Evolutionary conservation across 1,140 invertebrate species (phyloP).

Genomic region (Hycleus cichorii): DNA sequence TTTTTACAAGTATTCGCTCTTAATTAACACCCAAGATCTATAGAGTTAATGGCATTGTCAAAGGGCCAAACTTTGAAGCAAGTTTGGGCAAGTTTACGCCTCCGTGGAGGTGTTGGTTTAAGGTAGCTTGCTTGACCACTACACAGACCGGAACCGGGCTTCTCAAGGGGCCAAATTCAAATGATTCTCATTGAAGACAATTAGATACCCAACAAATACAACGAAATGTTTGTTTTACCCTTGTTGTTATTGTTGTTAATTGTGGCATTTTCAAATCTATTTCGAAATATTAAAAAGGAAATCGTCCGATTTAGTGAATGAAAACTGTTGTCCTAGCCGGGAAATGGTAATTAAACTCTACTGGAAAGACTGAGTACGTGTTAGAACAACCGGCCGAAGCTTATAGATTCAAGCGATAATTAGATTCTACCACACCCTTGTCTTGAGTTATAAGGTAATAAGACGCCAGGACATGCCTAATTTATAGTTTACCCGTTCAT

Average conservation of each 20-base stretch:
- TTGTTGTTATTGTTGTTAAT: too few species aligned
- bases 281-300: background rate
- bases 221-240: too few species aligned
- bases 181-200: too few species aligned
- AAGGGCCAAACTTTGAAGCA: conserved; percentile 21
- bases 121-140: conserved; percentile 24
- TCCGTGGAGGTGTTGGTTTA: conserved; percentile 22
- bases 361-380: conserved; percentile 14
- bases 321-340: too few species aligned
- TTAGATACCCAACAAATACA: too few species aligned
- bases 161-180: background rate
- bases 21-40: conserved; percentile 21
- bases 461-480: conserved; percentile 33
- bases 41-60: conserved; percentile 24
- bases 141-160: conserved; percentile 17
- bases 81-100: conserved; percentile 19
- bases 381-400: conserved; percentile 21
- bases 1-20: background rate
- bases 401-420: conserved; percentile 37
- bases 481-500: conserved; percentile 35
- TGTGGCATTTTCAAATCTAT: background rate
- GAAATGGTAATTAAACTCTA: conserved; percentile 7
- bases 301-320: too few species aligned
- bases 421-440: conserved; percentile 36
- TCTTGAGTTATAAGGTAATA: conserved; percentile 40